A percentile compares a stretch with the other conserved stretches of the same genome.
Evolutionary conservation across 2,113 vertebrate species (phyloP).

Genomic region (Jacana jacana): DNA sequence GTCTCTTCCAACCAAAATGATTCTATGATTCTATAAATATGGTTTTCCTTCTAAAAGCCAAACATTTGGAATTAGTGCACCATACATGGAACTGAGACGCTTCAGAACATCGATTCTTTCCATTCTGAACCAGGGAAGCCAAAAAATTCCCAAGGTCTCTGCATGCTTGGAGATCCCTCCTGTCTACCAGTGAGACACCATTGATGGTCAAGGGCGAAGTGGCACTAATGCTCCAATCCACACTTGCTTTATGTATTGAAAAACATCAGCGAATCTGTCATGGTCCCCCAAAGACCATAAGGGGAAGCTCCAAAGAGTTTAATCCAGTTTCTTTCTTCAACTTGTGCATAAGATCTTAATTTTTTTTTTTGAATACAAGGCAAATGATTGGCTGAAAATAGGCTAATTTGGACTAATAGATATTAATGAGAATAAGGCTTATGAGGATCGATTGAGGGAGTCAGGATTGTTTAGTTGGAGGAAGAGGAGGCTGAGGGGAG

Average conservation of each 20-base stretch:
- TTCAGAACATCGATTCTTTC: neutral
- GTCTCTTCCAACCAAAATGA: no score
- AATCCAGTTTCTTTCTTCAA: neutral
- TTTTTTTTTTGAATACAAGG: neutral
- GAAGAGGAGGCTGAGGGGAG: no score
- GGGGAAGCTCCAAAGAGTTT: neutral
- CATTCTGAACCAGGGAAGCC: neutral
- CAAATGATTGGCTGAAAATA: neutral
- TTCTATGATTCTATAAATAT: no score
- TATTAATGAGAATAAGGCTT: no score
- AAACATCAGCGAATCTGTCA: neutral
- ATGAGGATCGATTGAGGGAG: no score
- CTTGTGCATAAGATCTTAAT: neutral
- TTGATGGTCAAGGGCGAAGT: neutral
- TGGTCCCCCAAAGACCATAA: neutral
- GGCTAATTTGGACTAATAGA: neutral
- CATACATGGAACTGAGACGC: neutral
- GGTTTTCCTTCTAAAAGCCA: neutral
- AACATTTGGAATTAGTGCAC: neutral
- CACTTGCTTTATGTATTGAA: neutral
- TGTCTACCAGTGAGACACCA: neutral
- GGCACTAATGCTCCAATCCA: neutral
- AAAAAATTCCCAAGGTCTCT: neutral
- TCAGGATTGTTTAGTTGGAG: no score
- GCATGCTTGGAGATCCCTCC: neutral